Conservation (phyloP, 2,888 invertebrate species). For the Macrophya alboannulata region DNA sequence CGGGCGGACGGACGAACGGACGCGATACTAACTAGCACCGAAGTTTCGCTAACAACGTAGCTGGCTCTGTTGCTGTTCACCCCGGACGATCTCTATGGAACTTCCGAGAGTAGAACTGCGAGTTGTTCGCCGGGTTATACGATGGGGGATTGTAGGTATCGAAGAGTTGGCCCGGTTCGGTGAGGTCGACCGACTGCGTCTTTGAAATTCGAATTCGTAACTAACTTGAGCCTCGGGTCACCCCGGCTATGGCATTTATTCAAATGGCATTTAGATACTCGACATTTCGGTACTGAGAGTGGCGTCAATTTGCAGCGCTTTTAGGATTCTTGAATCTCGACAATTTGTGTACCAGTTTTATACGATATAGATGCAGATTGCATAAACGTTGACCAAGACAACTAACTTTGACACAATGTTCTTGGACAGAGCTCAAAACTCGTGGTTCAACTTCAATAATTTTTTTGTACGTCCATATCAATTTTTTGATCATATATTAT, state of each 20-base stretch:
- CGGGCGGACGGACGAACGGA: conserved; percentile 26
- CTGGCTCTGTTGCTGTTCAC: conserved; percentile 34
- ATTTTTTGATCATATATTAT: background rate
- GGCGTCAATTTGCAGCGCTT: background rate
- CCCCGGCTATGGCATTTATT: background rate
- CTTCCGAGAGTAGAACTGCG: conserved; percentile 51
- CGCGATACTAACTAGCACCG: conserved; percentile 68
- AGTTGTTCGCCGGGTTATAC: conserved; percentile 30
- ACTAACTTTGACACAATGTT: background rate
- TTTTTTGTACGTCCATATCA: background rate
- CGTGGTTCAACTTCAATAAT: background rate
- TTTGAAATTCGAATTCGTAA: conserved; percentile 62
- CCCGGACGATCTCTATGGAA: conserved; percentile 23
- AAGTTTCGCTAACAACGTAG: conserved; percentile 71
- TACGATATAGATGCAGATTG: background rate
- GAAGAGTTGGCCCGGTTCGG: conserved; percentile 62
- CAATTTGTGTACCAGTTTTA: background rate
- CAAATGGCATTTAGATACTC: background rate
- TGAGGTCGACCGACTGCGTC: conserved; percentile 54
- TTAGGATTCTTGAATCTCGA: background rate
- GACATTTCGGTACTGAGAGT: background rate
- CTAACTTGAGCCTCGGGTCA: conserved; percentile 57
- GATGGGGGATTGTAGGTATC: conserved; percentile 59
- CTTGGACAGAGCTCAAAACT: background rate
- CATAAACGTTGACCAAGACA: background rate